A percentile compares a stretch with the other conserved stretches of the same genome.
phyloP scores from a whole-genome alignment of 2,888 invertebrate genomes.

The Hoplodrina blanda region DNA sequence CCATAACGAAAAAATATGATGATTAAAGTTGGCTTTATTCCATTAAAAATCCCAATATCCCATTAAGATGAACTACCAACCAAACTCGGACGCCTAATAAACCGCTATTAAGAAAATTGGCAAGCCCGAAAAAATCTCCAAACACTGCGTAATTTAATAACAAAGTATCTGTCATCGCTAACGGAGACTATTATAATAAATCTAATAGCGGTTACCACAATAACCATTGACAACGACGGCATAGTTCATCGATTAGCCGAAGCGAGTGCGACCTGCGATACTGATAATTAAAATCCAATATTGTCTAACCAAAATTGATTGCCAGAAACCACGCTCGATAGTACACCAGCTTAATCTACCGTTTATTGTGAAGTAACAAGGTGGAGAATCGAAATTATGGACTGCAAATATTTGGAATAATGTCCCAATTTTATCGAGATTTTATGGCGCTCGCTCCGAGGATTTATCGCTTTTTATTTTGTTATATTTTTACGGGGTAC shows the following conservation, averaged over 20 bases:
- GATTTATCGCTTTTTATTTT: constrained; percentile 50
- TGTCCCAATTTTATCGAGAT: constrained; percentile 60
- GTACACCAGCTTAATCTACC: constrained; percentile 67
- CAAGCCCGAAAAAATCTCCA: constrained; percentile 8
- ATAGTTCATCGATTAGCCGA: constrained; percentile 78
- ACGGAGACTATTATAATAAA: constrained; percentile 66
- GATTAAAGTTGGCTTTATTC: constrained; percentile 9
- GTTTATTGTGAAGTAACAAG: constrained; percentile 63
- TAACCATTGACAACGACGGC: constrained; percentile 75
- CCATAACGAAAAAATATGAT: not conserved
- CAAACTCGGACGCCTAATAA: not conserved
- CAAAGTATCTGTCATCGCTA: constrained; percentile 50
- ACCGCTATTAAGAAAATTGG: constrained; percentile 21
- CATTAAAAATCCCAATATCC: constrained; percentile 15
- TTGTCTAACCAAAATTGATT: constrained; percentile 90
- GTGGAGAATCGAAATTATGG: constrained; percentile 60
- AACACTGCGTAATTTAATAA: constrained; percentile 46
- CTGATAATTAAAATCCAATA: constrained; percentile 90
- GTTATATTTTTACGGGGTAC: constrained; percentile 31
- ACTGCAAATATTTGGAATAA: constrained; percentile 60
- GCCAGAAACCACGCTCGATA: constrained; percentile 76
- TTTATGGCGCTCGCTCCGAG: constrained; percentile 35
- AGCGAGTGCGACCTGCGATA: constrained; percentile 78
- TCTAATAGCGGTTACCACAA: constrained; percentile 72
- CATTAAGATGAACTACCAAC: constrained; percentile 14